Conservation (phyloP, 1,140 invertebrate genomes). For the Musca vetustissima region DNA sequence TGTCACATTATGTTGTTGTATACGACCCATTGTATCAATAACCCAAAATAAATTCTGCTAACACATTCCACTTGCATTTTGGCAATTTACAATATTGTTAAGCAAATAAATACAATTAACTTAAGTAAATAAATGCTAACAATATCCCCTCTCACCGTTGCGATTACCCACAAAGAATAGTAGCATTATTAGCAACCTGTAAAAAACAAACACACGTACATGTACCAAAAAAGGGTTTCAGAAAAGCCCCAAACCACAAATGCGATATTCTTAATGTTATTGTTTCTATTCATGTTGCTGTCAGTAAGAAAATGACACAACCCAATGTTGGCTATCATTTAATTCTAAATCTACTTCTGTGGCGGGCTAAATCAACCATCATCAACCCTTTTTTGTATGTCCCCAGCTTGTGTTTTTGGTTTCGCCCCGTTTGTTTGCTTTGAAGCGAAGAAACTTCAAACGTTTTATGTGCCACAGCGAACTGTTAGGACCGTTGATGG, state of each 20-base stretch:
- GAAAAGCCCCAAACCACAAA: constrained; percentile 13
- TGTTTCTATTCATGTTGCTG: background rate
- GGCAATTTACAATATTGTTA: constrained; percentile 8
- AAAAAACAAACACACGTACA: background rate
- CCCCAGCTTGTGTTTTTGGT: background rate
- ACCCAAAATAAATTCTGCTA: no score
- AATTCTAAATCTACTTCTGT: background rate
- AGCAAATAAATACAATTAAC: constrained; percentile 23
- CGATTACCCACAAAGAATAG: background rate
- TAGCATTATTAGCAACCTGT: background rate
- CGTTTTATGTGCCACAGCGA: background rate
- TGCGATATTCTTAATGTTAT: constrained; percentile 12
- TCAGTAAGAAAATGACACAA: constrained; percentile 20
- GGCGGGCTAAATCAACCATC: background rate
- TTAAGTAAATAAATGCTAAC: constrained; percentile 7
- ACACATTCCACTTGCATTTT: no score
- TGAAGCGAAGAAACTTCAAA: background rate
- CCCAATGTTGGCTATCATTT: background rate
- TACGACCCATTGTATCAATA: no score
- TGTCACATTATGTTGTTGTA: no score
- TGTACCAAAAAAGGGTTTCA: no score
- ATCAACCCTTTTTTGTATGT: constrained; percentile 5
- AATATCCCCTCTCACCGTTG: background rate
- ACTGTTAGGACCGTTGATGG: background rate
- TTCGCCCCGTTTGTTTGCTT: background rate